Evolutionary conservation across 2,113 vertebrate species (phyloP), one percentile per base, ranked within the genome.

Genomic region (Xyliphius kryptos): DNA sequence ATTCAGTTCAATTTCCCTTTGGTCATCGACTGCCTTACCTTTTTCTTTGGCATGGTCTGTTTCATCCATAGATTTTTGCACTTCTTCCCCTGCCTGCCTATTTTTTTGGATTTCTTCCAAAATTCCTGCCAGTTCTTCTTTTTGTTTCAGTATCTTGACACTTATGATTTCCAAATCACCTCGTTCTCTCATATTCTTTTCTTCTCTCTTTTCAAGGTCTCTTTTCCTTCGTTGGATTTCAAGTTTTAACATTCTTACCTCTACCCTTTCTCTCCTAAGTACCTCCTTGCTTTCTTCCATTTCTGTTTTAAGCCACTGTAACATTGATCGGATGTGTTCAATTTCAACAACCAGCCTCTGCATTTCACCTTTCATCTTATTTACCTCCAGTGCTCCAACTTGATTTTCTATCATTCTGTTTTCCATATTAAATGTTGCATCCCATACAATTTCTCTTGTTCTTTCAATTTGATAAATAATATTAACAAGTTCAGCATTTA

Each of bases 341-440:
- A 67, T 64, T 38, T 72, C 51, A 26, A 15, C 26, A 49, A 69
- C 50, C 37, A 63, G 59, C 48, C 36, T 71, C 9, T 67, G 56
- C 53, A 74, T 64, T 43, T 77, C 72, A n/a, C 51, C 47, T 20
- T 69, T 74, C 26, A 66, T 63, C 9, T 46, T 47, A n/a, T 72
- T 67, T 17, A 66, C 38, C 5, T 66, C 20, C 8, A 12, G 22
- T 38, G 47, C 17, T 43, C 55, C 55, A 47, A 43, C 9, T 12
- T 43, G 40, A 13, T 13, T 43, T 4, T 43, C 40, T 43, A n/a
- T n/a, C n/a, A n/a, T n/a, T n/a, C n/a, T n/a, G n/a, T n/a, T n/a
- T n/a, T 43, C 37, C 37, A 38, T 38, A 38, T 38, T 5, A 38
- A 38, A 38, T 38, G 5, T 38, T 38, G 37, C 10, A 38, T 38